Percentiles rank a stretch among this genome's conserved stretches.
These are phyloP conservation scores for Mayetiola destructor DNA, from an alignment of 2,888 invertebrate genomes.

Conservation along the genomic window DNA sequence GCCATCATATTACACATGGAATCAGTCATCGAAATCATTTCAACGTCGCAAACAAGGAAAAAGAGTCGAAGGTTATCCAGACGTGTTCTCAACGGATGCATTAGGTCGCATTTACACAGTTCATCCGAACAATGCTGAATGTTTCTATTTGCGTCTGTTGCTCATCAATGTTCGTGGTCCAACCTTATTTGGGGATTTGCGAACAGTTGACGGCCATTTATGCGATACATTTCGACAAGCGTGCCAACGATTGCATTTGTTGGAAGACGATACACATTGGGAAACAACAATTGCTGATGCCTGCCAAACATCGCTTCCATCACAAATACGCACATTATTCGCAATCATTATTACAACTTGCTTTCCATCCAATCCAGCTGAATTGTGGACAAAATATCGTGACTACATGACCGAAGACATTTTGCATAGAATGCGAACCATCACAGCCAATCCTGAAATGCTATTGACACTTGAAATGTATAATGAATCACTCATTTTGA, in stretches of 20 bases:
- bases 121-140: slow-evolving; percentile 26
- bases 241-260: slow-evolving; percentile 25
- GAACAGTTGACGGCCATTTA: slow-evolving; percentile 29
- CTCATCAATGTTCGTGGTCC: slow-evolving; percentile 27
- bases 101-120: slow-evolving; percentile 28
- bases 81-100: slow-evolving; percentile 25
- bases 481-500: background rate
- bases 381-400: slow-evolving; percentile 18
- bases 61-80: slow-evolving; percentile 22
- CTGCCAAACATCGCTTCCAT: slow-evolving; percentile 17
- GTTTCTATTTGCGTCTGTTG: slow-evolving; percentile 27
- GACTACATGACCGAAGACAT: slow-evolving; percentile 13
- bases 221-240: slow-evolving; percentile 27
- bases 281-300: slow-evolving; percentile 21
- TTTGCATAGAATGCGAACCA: background rate
- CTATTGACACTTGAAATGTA: too few species aligned
- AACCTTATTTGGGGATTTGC: slow-evolving; percentile 25
- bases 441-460: background rate
- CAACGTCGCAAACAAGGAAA: slow-evolving; percentile 25
- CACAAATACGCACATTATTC: slow-evolving; percentile 23
- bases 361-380: slow-evolving; percentile 18
- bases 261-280: slow-evolving; percentile 25
- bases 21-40: slow-evolving; percentile 25
- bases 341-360: slow-evolving; percentile 20
- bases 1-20: slow-evolving; percentile 25